These are phyloP conservation scores for Helostoma temminkii DNA, from an alignment of 2,797 vertebrate species.

Conservation along the genomic window DNA sequence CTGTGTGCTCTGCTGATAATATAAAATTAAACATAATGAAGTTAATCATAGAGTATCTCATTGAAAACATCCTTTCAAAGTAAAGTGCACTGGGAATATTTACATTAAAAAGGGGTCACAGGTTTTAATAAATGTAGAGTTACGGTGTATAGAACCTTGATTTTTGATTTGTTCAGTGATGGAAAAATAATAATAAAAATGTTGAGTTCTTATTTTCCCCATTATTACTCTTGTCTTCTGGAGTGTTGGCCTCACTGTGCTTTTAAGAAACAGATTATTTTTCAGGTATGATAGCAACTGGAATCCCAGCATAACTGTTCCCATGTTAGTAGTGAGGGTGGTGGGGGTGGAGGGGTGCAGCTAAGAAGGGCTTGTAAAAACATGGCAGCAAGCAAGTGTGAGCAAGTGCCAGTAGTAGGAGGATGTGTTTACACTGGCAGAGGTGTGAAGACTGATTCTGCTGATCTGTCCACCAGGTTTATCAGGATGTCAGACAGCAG, in stretches of 20 bases:
- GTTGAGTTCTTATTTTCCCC: too few species aligned
- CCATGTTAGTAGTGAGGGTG: conserved; percentile 53
- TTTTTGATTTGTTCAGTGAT: too few species aligned
- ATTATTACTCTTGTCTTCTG: too few species aligned
- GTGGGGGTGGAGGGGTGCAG: conserved; percentile 40
- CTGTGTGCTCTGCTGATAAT: too few species aligned
- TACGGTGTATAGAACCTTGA: too few species aligned
- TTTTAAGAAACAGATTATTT: conserved; percentile 1
- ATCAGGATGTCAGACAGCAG: conserved; percentile 34
- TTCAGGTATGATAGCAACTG: neutral
- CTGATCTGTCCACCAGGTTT: conserved; percentile 61
- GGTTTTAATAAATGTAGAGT: too few species aligned
- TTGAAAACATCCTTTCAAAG: too few species aligned
- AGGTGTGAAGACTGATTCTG: conserved; percentile 76
- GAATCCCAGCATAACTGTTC: conserved; percentile 33
- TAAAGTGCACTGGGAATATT: too few species aligned
- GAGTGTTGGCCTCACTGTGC: too few species aligned
- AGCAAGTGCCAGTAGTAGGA: conserved; percentile 78
- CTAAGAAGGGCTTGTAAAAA: conserved; percentile 82
- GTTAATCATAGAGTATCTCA: neutral
- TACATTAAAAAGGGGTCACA: too few species aligned
- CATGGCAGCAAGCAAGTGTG: conserved; percentile 84
- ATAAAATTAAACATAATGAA: conserved; percentile 2
- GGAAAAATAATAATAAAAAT: too few species aligned
- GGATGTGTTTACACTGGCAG: conserved; percentile 76